Percentiles rank a stretch among this genome's conserved stretches.
Conservation (phyloP, 2,113 vertebrate genomes). For the Albula glossodonta region DNA sequence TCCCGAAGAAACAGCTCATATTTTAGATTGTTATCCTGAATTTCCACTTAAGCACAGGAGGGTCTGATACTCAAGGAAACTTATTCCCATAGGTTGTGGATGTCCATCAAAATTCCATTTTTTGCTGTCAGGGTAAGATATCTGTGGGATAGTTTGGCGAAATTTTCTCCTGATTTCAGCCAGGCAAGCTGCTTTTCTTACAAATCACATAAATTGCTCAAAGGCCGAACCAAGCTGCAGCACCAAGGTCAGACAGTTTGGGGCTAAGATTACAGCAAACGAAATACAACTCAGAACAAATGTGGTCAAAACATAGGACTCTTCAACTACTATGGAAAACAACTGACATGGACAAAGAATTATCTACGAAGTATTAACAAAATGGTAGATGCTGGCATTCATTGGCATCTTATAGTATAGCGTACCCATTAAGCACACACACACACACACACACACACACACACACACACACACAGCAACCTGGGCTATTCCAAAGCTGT, state of each 20-base stretch:
- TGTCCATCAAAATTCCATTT: not conserved
- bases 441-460: not conserved
- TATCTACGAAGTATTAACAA: not conserved
- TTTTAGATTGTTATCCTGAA: not conserved
- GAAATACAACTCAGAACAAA: not conserved
- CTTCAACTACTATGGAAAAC: not conserved
- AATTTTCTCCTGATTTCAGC: not conserved
- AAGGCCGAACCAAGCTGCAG: not conserved
- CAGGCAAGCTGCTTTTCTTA: constrained; percentile 1
- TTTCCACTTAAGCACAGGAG: not conserved
- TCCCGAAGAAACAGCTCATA: not conserved
- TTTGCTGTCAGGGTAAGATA: not conserved
- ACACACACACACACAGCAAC: not conserved
- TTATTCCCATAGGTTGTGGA: not conserved
- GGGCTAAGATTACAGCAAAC: not conserved
- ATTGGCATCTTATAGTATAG: not conserved
- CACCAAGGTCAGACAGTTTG: not conserved
- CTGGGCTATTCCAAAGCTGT: not conserved
- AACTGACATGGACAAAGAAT: too few relatives aligned
- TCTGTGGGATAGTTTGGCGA: not conserved
- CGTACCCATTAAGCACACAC: not conserved
- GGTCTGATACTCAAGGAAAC: not conserved
- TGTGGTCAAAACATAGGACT: not conserved
- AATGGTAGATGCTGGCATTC: not conserved
- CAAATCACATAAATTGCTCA: constrained; percentile 1